These are phyloP conservation scores for Hyperoplus immaculatus DNA, from an alignment of 2,797 vertebrate species.

Conservation along the genomic window DNA sequence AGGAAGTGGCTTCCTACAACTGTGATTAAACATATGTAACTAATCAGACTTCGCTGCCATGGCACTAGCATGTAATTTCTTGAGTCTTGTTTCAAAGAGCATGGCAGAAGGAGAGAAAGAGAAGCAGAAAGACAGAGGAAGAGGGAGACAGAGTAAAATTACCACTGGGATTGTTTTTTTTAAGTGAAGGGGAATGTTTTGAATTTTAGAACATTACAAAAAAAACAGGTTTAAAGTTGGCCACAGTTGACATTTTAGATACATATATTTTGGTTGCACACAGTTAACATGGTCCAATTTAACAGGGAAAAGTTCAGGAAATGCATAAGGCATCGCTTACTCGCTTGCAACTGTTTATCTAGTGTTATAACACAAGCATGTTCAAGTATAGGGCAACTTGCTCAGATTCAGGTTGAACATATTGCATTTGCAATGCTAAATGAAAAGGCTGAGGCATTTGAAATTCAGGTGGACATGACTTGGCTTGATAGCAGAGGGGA, in stretches of 20 bases:
- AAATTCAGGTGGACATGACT: conserved; percentile 96
- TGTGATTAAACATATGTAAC: conserved; percentile 99
- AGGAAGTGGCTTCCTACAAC: conserved; percentile 95
- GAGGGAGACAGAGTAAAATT: conserved; percentile 13
- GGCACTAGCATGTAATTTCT: conserved; percentile 94
- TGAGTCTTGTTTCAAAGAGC: conserved; percentile 84
- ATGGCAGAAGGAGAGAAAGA: conserved; percentile 72
- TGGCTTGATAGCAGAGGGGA: conserved; percentile 93
- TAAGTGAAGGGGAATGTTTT: conserved; percentile 29
- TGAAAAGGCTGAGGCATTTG: conserved; percentile 92
- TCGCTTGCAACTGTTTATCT: not conserved
- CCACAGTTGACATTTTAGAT: not conserved
- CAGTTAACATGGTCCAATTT: not conserved
- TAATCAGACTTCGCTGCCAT: conserved; percentile 94
- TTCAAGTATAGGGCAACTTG: conserved; percentile 58
- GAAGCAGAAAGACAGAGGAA: conserved; percentile 13
- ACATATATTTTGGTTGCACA: not conserved
- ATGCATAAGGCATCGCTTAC: not conserved
- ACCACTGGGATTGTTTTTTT: conserved; percentile 9
- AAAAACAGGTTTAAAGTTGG: not conserved
- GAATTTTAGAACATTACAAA: conserved; percentile 26
- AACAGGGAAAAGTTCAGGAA: not conserved
- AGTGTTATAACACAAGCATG: conserved; percentile 7
- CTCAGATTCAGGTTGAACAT: conserved; percentile 86
- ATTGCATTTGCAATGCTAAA: conserved; percentile 92